These are phyloP conservation scores for Contarinia nasturtii DNA, from an alignment of 1,140 invertebrate genomes.

Conservation along the genomic window DNA sequence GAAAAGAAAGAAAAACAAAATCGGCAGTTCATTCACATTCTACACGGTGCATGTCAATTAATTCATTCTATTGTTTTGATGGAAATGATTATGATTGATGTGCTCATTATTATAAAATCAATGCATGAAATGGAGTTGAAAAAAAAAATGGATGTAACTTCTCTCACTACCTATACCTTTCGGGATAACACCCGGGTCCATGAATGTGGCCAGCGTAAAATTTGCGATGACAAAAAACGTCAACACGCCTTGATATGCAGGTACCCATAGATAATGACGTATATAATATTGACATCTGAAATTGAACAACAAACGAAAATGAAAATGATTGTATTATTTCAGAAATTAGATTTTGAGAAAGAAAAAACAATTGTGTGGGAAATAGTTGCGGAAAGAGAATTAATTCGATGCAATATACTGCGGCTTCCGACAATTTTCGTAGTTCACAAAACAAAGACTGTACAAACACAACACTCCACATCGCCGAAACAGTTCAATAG, in stretches of 20 bases:
- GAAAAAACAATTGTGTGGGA: not conserved
- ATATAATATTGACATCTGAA: constrained; percentile 74
- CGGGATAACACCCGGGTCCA: constrained; percentile 98
- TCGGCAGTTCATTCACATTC: not conserved
- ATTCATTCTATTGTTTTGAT: too few species aligned
- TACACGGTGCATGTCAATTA: too few species aligned
- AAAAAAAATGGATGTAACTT: not conserved
- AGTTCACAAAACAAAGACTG: not conserved
- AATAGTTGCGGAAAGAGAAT: not conserved
- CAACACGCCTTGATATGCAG: constrained; percentile 80
- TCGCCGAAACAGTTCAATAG: not conserved
- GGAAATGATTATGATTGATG: too few species aligned
- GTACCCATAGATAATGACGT: constrained; percentile 66
- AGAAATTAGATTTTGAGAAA: not conserved
- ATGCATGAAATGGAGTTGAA: not conserved
- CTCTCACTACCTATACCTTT: constrained; percentile 49
- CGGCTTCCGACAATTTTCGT: not conserved
- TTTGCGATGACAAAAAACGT: constrained; percentile 95
- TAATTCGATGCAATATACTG: not conserved
- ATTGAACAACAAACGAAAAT: constrained; percentile 19
- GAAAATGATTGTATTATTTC: constrained; percentile 3
- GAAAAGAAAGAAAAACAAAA: not conserved
- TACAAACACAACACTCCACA: not conserved
- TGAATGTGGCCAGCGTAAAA: constrained; percentile 95
- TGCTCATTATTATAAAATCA: too few species aligned